Evolutionary conservation across 2,113 vertebrate species (phyloP), one percentile per base, ranked within the genome.

Genomic region (Pipa parva): DNA sequence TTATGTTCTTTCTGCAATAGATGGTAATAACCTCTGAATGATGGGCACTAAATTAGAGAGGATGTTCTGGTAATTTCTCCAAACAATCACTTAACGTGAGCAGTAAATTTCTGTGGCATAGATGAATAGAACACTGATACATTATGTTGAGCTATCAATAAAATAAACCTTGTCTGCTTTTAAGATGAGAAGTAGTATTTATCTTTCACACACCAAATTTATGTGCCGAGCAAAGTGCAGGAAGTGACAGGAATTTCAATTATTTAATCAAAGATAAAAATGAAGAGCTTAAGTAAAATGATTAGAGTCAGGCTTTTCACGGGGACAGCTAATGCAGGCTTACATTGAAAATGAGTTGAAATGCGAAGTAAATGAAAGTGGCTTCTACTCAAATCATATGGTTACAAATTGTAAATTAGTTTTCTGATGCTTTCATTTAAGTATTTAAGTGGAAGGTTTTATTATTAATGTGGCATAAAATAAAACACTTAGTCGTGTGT

Each of bases 351-450:
- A 93, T 94, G 90, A 93, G 89, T 85, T 86, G 85, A 94, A 93
- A 94, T 93, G 90, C 92, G 92, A 89, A 91, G 91, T 91, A 93
- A 97, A 90, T 94, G 92, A 94, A 97, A 92, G 92, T 88, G 91
- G 92, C 92, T 93, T 91, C 85, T 92, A 87, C 89, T 93, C 92
- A 94, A 97, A 95, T 95, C 93, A 94, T 87, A 91, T 90, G 95
- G 95, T 93, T 92, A 95, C 88, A 96, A 97, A 97, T 91, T 90
- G 87, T 91, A 96, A 97, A 98, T 99, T 95, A 97, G 95, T 97
- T 97, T 97, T 94, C 95, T 92, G 90, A 98, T 98, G 97, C 97
- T 98, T 98, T 96, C 95, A 97, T 98, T 97, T 97, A 99, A 99
- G 97, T 98, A 92, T 95, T 99, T 99, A 98, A 98, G 95, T 98